Base-by-base conservation (phyloP, 2,797 vertebrate genomes). In the Caiman crocodilus region DNA sequence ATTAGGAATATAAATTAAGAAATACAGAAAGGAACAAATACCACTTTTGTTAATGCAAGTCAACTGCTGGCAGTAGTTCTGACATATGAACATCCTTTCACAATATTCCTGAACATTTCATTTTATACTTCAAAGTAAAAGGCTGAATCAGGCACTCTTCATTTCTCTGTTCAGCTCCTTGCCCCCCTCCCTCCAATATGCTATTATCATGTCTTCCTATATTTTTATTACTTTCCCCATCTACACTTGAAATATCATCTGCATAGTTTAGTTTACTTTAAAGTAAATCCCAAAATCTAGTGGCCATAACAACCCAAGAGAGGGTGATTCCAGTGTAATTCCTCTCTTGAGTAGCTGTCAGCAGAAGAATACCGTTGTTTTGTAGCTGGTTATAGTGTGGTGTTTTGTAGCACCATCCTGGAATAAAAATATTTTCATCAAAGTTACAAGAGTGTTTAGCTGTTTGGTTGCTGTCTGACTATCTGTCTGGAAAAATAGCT, bases 1-100 rank as follows among this genome's bases (percentile, higher is more conserved):
- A 95, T 92, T 83, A 75, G 56, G 88, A 88, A 96, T 90, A 67
- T 6, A n/a, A 90, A 76, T 91, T 74, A 73, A 50, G 76, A 95
- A 85, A 91, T 71, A 84, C 90, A 92, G 93, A 95, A 85, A 75
- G 74, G 64, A 94, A 93, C 96, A 95, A 92, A 63, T 86, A 89
- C 76, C 87, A 67, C 83, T 86, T 42, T 95, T 85, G 90, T 92
- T 91, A 94, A 97, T 93, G 95, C 93, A 94, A 82, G 88, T 56
- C 79, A 95, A 88, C 95, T 94, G 90, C 83, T 94, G 93, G 76
- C 75, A 95, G 60, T 50, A 69, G 23, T 92, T 95, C 56, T 93
- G 75, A 94, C 87, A 88, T 50, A 88, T 2, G 90, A 90, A 69
- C 81, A 87, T 35, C 82, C 32, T 90, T 96, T 91, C 23, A 50